phyloP scores from a whole-genome alignment of 2,888 invertebrate genomes.

The Gonocerus acuteangulatus region DNA sequence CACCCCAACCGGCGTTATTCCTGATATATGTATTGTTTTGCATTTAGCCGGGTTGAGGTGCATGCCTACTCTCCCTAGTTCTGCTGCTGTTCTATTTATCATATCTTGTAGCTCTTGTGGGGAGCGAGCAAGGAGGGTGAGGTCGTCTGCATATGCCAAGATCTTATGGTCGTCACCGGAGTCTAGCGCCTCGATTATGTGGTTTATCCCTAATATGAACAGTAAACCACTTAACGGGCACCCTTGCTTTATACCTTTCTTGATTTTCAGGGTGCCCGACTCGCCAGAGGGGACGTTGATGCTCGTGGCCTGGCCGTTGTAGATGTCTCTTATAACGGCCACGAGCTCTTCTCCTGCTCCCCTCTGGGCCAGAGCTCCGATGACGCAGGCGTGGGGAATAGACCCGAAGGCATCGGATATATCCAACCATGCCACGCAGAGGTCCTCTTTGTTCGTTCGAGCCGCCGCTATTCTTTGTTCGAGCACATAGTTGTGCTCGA shows the following conservation, averaged over 20 bases:
- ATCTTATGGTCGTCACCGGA: neutral
- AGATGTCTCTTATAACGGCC: too few species aligned
- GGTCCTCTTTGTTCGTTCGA: too few species aligned
- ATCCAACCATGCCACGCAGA: too few species aligned
- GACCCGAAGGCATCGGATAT: too few species aligned
- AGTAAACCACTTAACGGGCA: constrained; percentile 18
- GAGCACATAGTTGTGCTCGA: too few species aligned
- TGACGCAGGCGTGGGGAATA: too few species aligned
- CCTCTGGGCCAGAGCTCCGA: too few species aligned
- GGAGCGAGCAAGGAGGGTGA: neutral
- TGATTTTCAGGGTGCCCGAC: too few species aligned
- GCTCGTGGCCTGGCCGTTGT: too few species aligned
- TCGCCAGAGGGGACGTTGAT: too few species aligned
- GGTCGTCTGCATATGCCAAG: neutral
- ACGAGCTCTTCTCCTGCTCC: too few species aligned
- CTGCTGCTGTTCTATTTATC: neutral
- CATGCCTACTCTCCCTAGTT: constrained; percentile 1
- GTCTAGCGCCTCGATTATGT: neutral
- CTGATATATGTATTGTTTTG: constrained; percentile 9
- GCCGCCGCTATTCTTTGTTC: too few species aligned
- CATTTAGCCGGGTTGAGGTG: neutral
- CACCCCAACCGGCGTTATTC: neutral
- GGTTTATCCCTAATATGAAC: constrained; percentile 2
- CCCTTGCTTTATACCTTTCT: constrained; percentile 5
- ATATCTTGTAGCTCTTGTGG: neutral